Evolutionary conservation across 2,113 vertebrate genomes (phyloP).

Genomic region (Nycticorax nycticorax): DNA sequence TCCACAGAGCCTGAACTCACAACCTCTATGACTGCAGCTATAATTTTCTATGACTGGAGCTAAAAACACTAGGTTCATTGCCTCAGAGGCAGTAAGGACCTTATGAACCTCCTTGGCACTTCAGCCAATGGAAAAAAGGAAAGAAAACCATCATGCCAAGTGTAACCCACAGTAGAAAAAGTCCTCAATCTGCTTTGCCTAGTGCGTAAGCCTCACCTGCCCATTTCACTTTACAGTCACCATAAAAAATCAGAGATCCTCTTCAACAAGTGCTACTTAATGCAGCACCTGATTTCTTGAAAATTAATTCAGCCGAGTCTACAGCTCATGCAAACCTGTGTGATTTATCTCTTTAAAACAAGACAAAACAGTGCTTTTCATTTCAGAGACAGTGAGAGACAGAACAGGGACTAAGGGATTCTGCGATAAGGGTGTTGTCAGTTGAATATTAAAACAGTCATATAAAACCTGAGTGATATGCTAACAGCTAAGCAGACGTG

Average conservation of each 20-base stretch:
- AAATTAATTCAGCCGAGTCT: not conserved
- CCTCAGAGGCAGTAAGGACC: not conserved
- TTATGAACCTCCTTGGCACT: not conserved
- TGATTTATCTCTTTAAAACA: not conserved
- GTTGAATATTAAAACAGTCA: not conserved
- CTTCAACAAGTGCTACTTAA: not conserved
- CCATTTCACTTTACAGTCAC: not conserved
- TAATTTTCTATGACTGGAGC: not conserved
- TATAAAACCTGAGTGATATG: not conserved
- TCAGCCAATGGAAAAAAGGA: not conserved
- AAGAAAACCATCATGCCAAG: not conserved
- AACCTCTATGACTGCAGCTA: not conserved
- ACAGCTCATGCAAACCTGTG: not conserved
- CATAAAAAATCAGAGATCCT: not conserved
- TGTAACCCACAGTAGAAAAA: not conserved
- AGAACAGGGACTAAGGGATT: not conserved
- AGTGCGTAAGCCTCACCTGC: not conserved
- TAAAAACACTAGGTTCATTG: not conserved
- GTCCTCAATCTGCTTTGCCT: not conserved
- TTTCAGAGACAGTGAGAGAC: not conserved
- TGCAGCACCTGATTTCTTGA: not conserved
- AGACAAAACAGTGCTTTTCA: not conserved
- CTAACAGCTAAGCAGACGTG: not conserved
- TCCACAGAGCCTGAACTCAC: not conserved
- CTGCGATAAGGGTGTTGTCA: not conserved